These are phyloP conservation scores for Subanguina moxae DNA, from an alignment of 1,140 invertebrate genomes.

Conservation along the genomic window DNA sequence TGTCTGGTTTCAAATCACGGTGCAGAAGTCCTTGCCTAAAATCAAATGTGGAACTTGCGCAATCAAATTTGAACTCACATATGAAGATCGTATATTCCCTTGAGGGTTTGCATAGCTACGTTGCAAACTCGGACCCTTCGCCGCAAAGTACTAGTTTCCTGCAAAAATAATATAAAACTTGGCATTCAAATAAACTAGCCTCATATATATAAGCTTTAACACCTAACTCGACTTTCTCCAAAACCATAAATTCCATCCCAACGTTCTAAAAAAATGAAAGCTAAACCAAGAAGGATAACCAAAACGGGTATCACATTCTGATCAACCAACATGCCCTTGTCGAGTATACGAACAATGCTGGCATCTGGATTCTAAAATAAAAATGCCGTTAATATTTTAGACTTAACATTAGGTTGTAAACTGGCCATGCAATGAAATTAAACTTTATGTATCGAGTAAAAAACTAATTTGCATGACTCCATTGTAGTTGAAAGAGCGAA, in stretches of 20 bases:
- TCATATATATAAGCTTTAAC: conserved; percentile 36
- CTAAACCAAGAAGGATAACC: too few species aligned
- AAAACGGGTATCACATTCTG: conserved; percentile 1
- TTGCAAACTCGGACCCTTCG: conserved; percentile 26
- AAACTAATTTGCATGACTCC: too few species aligned
- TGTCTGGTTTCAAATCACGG: conserved; percentile 43
- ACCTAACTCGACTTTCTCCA: conserved; percentile 34
- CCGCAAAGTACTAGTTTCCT: conserved; percentile 7
- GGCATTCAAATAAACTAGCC: not conserved
- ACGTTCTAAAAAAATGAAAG: conserved; percentile 26
- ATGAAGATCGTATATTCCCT: conserved; percentile 45
- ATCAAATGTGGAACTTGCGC: too few species aligned
- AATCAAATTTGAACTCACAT: not conserved
- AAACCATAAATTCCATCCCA: conserved; percentile 47
- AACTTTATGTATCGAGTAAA: too few species aligned
- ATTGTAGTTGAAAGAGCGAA: too few species aligned
- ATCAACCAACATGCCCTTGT: conserved; percentile 44
- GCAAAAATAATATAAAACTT: not conserved
- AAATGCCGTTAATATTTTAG: too few species aligned
- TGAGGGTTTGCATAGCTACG: conserved; percentile 39
- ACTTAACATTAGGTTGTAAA: not conserved
- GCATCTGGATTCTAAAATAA: conserved; percentile 29
- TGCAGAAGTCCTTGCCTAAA: conserved; percentile 30
- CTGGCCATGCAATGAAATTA: too few species aligned
- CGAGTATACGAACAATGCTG: conserved; percentile 38